Evolutionary conservation across 2,888 invertebrate species (phyloP), one percentile per base, ranked within the genome.

Genomic region (Agrochola litura): DNA sequence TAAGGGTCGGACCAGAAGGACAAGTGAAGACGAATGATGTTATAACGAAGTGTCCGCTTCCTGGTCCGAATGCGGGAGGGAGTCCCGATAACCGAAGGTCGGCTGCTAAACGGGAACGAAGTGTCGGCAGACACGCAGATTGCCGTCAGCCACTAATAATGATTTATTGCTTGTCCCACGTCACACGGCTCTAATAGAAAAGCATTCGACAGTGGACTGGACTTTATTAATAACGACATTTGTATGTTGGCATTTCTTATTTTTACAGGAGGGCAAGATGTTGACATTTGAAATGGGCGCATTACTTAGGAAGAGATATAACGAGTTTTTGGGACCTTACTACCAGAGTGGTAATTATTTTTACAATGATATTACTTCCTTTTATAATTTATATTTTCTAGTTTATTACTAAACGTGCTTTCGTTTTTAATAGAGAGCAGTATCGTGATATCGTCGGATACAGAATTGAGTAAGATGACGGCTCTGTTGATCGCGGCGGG

Each of bases 401-500:
- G 12, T 37, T 67, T 22, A 3, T 63, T 49, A 60, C 6, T 16
- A 61, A 30, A 37, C 19, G 25, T n/a, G 5, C 14, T 67, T 41
- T 43, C 49, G 30, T 25, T 75, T 66, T 65, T 0, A 16, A 52
- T 49, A 95, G 95, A 94, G 43, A 92, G 90, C 81, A 95, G 95
- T 82, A 91, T 95, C 56, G 97, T 97, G 77, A 96, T 97, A 82
- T 97, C 98, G 74, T 98, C 98, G 0, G 98, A 98, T 91, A 97
- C 97, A 83, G 97, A 98, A 85, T 95, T 98, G 80, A 98, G 98
- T 41, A 97, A 98, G 93, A 98, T 98, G 97, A 98, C 98, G 56
- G 98, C 98, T 0, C 95, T 98, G 76, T 92, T 98, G 83, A 97
- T 98, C 87, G 95, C 98, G 68, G 97, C 98, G 4, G 98, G 98